Evolutionary conservation across 2,113 vertebrate genomes (phyloP).

Genomic region (Xenopus laevis): DNA sequence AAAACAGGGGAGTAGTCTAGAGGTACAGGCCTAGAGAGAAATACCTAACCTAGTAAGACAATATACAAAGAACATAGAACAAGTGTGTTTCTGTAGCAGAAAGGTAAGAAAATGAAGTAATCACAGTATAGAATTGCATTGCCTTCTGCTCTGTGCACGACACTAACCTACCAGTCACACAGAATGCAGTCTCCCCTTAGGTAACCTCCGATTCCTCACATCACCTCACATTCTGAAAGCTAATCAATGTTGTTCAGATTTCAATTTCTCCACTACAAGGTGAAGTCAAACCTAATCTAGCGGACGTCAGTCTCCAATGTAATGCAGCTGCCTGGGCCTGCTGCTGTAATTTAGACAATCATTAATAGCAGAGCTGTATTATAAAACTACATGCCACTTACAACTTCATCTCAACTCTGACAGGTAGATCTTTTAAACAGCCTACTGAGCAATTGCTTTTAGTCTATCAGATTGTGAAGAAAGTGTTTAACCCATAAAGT

Average conservation of each 20-base stretch:
- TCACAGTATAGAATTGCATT: constrained; percentile 50
- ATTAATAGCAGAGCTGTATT: constrained; percentile 69
- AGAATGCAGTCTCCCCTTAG: constrained; percentile 62
- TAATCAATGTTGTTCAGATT: constrained; percentile 72
- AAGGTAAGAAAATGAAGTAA: constrained; percentile 51
- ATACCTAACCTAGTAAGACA: no score
- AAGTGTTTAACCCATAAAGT: constrained; percentile 51
- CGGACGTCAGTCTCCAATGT: constrained; percentile 59
- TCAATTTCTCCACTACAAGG: constrained; percentile 70
- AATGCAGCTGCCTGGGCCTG: constrained; percentile 57
- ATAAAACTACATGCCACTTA: constrained; percentile 71
- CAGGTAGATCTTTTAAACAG: constrained; percentile 66
- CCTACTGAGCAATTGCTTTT: constrained; percentile 64
- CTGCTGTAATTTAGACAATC: constrained; percentile 71
- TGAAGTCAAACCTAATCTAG: constrained; percentile 66
- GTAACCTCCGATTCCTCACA: constrained; percentile 69
- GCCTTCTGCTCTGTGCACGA: constrained; percentile 57
- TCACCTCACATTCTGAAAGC: constrained; percentile 66
- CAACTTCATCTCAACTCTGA: constrained; percentile 67
- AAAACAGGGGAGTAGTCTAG: no score
- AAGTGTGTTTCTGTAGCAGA: constrained; percentile 31
- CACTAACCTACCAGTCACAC: constrained; percentile 59
- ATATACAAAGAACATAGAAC: background rate
- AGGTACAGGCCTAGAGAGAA: no score
- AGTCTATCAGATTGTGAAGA: constrained; percentile 53